A percentile compares a stretch with the other conserved stretches of the same genome.
These are phyloP conservation scores for Apogon hyalosoma DNA, from an alignment of 2,797 vertebrate genomes.

Conservation along the genomic window DNA sequence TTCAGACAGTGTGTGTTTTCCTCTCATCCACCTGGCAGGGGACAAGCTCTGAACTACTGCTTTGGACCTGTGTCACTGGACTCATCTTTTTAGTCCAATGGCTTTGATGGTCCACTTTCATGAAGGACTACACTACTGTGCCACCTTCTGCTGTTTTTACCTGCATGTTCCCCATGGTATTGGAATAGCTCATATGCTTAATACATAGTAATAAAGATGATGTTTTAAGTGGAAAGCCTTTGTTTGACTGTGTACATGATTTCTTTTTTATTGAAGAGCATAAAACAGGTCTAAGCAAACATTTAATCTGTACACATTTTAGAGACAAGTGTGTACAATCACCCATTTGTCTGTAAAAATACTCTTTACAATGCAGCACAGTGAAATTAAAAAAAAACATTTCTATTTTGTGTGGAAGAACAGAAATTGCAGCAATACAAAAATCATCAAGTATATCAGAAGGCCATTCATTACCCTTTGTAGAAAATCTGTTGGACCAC, in stretches of 20 bases:
- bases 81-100: constrained; percentile 19
- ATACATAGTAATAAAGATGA: too few species aligned
- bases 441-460: constrained; percentile 27
- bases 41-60: constrained; percentile 38
- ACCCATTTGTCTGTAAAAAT: constrained; percentile 29
- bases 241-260: constrained; percentile 9
- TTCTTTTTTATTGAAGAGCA: not conserved
- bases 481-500: constrained; percentile 1
- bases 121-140: constrained; percentile 24
- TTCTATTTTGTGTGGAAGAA: constrained; percentile 9
- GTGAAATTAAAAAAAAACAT: not conserved
- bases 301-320: constrained; percentile 25
- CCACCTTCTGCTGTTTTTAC: constrained; percentile 9
- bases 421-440: constrained; percentile 2
- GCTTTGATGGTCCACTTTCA: constrained; percentile 48
- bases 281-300: constrained; percentile 10
- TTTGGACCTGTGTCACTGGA: constrained; percentile 38
- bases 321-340: constrained; percentile 11
- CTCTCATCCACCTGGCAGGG: constrained; percentile 54
- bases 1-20: constrained; percentile 46
- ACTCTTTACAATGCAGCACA: constrained; percentile 36
- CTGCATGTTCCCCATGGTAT: not conserved
- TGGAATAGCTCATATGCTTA: too few species aligned
- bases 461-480: not conserved
- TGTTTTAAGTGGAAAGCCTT: too few species aligned